Evolutionary conservation across 2,113 vertebrate species (phyloP).

Genomic region (Hemichromis elongatus): DNA sequence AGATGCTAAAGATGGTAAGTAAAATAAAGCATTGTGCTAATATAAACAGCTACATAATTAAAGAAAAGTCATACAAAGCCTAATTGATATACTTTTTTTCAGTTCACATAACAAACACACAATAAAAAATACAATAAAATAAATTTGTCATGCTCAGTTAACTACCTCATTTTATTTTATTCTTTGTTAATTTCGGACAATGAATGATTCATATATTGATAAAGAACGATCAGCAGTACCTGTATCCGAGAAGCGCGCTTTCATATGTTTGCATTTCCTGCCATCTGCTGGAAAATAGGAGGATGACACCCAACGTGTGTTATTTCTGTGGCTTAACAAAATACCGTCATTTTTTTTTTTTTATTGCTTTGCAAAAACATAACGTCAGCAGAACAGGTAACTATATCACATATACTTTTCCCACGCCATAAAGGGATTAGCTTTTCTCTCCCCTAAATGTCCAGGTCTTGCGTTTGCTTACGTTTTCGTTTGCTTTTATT

Average conservation of each 20-base stretch:
- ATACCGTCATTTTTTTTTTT: not conserved
- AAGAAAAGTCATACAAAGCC: not conserved
- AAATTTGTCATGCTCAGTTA: not conserved
- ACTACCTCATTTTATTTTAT: not conserved
- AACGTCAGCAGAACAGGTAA: not conserved
- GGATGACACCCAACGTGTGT: not conserved
- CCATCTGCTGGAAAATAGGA: constrained; percentile 52
- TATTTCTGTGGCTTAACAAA: not conserved
- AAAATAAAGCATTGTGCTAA: not conserved
- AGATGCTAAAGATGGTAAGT: not conserved
- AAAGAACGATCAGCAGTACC: not conserved
- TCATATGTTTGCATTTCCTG: constrained; percentile 37
- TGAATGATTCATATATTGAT: not conserved
- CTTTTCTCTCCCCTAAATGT: not conserved
- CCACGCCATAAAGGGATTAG: not conserved
- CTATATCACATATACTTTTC: not conserved
- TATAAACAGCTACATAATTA: not conserved
- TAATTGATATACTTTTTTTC: not conserved
- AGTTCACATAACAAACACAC: not conserved
- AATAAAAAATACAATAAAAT: not conserved
- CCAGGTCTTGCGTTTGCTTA: not conserved
- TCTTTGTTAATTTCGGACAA: not conserved
- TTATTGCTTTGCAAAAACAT: not conserved
- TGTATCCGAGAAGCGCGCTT: not conserved
- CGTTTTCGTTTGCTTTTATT: not conserved